These are phyloP conservation scores for Argya squamiceps DNA, from an alignment of 2,797 vertebrate species.

Conservation along the genomic window DNA sequence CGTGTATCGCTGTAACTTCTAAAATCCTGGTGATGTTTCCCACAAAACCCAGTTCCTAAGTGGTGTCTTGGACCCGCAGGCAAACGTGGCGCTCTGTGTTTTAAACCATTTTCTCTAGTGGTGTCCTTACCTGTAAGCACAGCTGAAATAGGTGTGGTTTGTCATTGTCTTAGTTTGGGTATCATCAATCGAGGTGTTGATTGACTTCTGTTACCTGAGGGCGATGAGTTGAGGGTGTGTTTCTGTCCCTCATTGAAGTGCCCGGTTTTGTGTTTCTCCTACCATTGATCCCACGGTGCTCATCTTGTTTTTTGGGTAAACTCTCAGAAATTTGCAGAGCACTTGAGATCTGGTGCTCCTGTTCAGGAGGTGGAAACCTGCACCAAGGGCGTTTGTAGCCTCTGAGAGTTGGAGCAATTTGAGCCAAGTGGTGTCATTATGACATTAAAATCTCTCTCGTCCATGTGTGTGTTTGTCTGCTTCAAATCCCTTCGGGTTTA, in stretches of 20 bases:
- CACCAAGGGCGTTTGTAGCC: not conserved
- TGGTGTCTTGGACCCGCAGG: not conserved
- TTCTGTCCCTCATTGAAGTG: not conserved
- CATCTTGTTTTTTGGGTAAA: not conserved
- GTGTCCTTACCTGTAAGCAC: not conserved
- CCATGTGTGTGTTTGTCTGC: not conserved
- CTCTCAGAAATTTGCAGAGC: not conserved
- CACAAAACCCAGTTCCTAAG: not conserved
- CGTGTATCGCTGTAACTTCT: rapidly evolving
- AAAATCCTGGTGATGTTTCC: not conserved
- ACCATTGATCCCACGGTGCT: not conserved
- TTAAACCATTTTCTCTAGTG: not conserved
- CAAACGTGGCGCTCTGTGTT: not conserved
- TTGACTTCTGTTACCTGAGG: not conserved
- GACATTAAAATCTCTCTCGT: not conserved
- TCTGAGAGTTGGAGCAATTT: not conserved
- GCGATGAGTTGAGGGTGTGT: not conserved
- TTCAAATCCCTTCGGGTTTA: not conserved
- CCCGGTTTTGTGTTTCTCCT: not conserved
- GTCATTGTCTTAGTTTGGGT: not conserved
- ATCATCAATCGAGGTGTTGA: not conserved
- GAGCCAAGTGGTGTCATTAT: not conserved
- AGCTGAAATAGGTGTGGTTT: not conserved
- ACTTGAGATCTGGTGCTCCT: not conserved
- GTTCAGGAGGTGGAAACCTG: not conserved